A percentile compares a stretch with the other conserved stretches of the same genome.
Evolutionary conservation across 2,888 invertebrate species (phyloP).

Genomic region (Leptopilina myrica): DNA sequence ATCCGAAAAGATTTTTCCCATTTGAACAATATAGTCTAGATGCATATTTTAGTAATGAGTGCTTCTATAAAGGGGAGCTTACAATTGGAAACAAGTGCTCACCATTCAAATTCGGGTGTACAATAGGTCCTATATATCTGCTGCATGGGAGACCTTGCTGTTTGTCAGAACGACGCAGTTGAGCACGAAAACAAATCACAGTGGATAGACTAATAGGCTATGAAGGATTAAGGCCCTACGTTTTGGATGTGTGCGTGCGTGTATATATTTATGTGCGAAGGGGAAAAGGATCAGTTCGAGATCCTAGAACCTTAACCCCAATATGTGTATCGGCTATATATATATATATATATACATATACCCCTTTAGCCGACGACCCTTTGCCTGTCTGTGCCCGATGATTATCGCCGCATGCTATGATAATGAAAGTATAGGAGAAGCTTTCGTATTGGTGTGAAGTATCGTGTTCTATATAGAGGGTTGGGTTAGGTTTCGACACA

Average conservation of each 20-base stretch:
- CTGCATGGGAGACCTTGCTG: conserved; percentile 10
- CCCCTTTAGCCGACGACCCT: conserved; percentile 56
- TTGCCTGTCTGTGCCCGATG: conserved; percentile 64
- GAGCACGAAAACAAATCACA: conserved; percentile 40
- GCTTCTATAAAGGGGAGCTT: conserved; percentile 3
- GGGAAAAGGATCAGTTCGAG: conserved; percentile 16
- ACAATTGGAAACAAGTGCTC: conserved; percentile 24
- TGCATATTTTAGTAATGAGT: conserved; percentile 2
- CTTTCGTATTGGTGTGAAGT: conserved; percentile 58
- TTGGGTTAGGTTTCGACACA: conserved; percentile 44
- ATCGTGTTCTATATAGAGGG: conserved; percentile 32
- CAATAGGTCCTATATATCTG: conserved; percentile 10
- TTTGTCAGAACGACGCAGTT: conserved; percentile 32
- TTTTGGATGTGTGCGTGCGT: not conserved
- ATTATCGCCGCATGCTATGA: conserved; percentile 71
- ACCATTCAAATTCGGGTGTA: not conserved
- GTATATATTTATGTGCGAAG: not conserved
- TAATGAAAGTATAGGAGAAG: conserved; percentile 69
- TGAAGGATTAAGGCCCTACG: conserved; percentile 38
- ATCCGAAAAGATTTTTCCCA: conserved; percentile 6
- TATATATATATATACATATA: conserved; percentile 53
- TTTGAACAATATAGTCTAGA: not conserved
- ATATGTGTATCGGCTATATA: conserved; percentile 46
- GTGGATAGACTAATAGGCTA: conserved; percentile 39
- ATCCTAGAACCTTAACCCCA: conserved; percentile 58